Evolutionary conservation across 2,888 invertebrate species (phyloP), one percentile per base, ranked within the genome.

Genomic region (Aspidiotus destructor): DNA sequence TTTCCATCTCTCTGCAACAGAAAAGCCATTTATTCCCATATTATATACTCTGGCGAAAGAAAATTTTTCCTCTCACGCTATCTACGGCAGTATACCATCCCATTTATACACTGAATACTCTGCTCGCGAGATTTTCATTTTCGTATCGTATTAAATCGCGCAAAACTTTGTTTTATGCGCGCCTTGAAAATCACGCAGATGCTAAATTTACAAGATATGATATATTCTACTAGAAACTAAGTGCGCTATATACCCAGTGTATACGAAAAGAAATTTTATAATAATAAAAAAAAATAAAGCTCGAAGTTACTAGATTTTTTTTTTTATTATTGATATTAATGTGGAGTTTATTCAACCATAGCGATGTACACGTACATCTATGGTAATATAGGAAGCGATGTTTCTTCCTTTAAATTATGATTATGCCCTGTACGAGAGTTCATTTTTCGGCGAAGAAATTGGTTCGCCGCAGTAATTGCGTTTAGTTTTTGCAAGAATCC

Each of bases 1-100:
- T 57, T 16, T 61, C 67, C 55, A 67, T 55, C 67, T 73, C 70
- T 15, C 68, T 69, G 52, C 17, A 60, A 58, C 41, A 58, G 8
- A 58, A 48, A 48, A 48, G 28, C 28, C 28, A 28, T 28, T 28
- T 28, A 28, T 28, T 28, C 28, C 28, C 28, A 28, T 28, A 28
- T 28, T 28, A 28, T 28, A 28, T 28, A 28, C 28, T 28, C 28
- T 28, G 28, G 28, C 28, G 28, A 28, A 28, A 28, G 28, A 28
- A 28, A 28, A 28, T 28, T 28, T 28, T 28, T 28, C 28, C 28
- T 28, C 28, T 28, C 28, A 28, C 28, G 28, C 28, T 28, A 28
- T 28, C 28, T 28, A 28, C 28, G 28, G 28, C 28, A 28, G 28
- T 28, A 28, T 28, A 28, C 28, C 28, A 28, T 28, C 28, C 28